Evolutionary conservation across 2,797 vertebrate species (phyloP), one percentile per base, ranked within the genome.

Genomic region (Sorex maritimensis): DNA sequence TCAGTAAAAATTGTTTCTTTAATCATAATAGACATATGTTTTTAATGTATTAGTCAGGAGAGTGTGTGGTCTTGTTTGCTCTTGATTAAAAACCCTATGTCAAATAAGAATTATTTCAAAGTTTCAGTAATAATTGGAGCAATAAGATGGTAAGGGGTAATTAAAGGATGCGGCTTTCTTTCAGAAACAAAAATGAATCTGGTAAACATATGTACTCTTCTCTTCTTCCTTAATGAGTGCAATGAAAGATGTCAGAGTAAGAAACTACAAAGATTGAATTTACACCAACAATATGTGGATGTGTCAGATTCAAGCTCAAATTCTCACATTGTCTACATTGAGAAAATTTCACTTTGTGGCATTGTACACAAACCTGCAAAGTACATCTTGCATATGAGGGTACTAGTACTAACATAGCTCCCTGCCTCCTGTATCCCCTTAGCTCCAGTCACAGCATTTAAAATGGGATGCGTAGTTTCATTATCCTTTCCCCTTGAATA

Each of bases 161-260:
- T 96, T 95, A 98, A 97, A 98, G 97, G 97, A 97, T 95, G 67
- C 6, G 0, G 96, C 92, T 95, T 86, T 46, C 97, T 97, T 96
- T 97, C 69, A 84, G 17, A 68, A 96, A 96, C 78, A 96, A 92
- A 97, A 95, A 95, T 28, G 93, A 97, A 98, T 98, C 98, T 98
- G 98, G 98, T 95, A 96, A 94, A 97, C 98, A 98, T 96, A 98
- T 98, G 98, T 98, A 96, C 94, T 96, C 58, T 41, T 19, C 44
- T 96, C 96, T 81, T 96, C 96, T 81, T 55, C 67, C 94, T 97
- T 97, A 97, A 97, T 96, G 97, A 96, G 95, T 95, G 87, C 97
- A 97, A 97, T 97, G 97, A 98, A 98, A 98, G 97, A 97, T 97
- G 97, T 97, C 96, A 97, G 91, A 97, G 96, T 96, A 95, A 95